Evolutionary conservation across 2,888 invertebrate species (phyloP), one percentile per base, ranked within the genome.

Genomic region (Hirtodrosophila histrioides): DNA sequence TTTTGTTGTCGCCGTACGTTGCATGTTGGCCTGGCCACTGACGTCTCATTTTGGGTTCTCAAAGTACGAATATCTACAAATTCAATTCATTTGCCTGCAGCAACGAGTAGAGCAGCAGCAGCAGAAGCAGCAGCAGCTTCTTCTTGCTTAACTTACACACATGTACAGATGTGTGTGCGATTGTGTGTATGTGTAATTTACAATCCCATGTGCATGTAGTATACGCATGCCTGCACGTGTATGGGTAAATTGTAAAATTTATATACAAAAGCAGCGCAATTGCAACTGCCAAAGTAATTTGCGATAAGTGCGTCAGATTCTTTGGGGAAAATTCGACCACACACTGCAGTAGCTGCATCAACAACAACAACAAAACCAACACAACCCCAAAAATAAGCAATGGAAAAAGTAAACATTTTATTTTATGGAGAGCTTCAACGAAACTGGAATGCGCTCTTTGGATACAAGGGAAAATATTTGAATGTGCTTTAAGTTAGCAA

Each of bases 251-350:
- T 84, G 81, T 79, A 77, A 79, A 86, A 84, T 86, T 81, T 83
- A 86, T 83, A 83, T 74, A 83, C 78, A 83, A 83, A 82, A 73
- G 83, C 80, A 83, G 67, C 78, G 75, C 67, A 64, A 71, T 69
- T 88, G 80, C 78, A 86, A 84, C 86, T 88, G 88, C 88, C 78
- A 85, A 85, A 85, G 88, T 85, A 88, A 85, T 88, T 84, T 85
- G 85, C 85, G 88, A 85, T 85, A 85, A 85, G 85, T 85, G 85
- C 88, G 84, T 88, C 74, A 86, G 86, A 88, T 80, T 80, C 88
- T 84, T 78, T 77, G 69, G 85, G 85, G 88, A 85, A 88, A 86
- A 80, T 80, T 84, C 85, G 81, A 76, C 73, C 80, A 64, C 76
- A 79, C 51, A 78, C 68, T 49, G 56, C 71, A 82, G 55, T 48